Evolutionary conservation across 2,888 invertebrate species (phyloP).

Genomic region (Argyresthia goedartella): DNA sequence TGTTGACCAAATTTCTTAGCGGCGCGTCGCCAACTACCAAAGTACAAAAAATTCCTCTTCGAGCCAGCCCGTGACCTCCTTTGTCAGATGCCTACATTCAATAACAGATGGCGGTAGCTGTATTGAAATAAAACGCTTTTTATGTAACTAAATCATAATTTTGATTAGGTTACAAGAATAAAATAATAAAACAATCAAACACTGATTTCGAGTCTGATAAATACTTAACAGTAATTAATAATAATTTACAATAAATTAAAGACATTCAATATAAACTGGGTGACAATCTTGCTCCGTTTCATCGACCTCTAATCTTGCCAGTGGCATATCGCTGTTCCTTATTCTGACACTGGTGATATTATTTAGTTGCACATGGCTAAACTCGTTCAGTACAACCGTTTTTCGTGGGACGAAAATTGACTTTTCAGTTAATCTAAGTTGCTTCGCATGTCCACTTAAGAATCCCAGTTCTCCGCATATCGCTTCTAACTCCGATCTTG

Average conservation of each 20-base stretch:
- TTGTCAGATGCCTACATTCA: too few species aligned
- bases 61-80: too few species aligned
- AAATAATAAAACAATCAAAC: not conserved
- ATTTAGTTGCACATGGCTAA: conserved; percentile 45
- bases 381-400: conserved; percentile 36
- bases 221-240: not conserved
- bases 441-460: conserved; percentile 62
- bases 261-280: conserved; percentile 62
- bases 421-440: conserved; percentile 30
- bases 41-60: too few species aligned
- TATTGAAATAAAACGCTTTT: too few species aligned
- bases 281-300: conserved; percentile 35
- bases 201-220: not conserved
- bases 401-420: conserved; percentile 30
- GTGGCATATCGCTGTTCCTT: conserved; percentile 41
- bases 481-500: conserved; percentile 64
- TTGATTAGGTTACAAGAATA: not conserved
- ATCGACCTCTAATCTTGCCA: conserved; percentile 36
- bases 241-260: conserved; percentile 16
- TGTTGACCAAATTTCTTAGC: too few species aligned
- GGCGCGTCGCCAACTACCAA: too few species aligned
- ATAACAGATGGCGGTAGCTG: not conserved
- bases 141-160: too few species aligned
- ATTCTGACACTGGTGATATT: conserved; percentile 45
- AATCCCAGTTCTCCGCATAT: conserved; percentile 76